These are phyloP conservation scores for Salticus scenicus DNA, from an alignment of 2,888 invertebrate species.

Conservation along the genomic window DNA sequence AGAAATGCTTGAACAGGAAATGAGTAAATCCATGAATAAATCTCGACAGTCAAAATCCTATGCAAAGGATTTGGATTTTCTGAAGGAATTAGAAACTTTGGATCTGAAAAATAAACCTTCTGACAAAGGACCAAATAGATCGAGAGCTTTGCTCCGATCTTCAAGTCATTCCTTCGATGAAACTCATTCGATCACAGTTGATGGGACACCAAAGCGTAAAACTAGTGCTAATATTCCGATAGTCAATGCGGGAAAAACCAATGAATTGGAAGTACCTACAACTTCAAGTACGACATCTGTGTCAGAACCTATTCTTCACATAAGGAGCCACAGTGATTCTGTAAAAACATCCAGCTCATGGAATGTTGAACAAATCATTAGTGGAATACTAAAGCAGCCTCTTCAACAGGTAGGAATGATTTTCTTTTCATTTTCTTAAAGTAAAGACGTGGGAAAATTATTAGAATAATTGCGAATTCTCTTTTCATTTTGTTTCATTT, in stretches of 20 bases:
- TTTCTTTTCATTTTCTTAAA: neutral
- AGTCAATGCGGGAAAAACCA: neutral
- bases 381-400: constrained; percentile 32
- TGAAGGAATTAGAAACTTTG: constrained; percentile 76
- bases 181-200: constrained; percentile 73
- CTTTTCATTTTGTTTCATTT: no score
- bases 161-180: constrained; percentile 79
- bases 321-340: constrained; percentile 62
- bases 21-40: constrained; percentile 81
- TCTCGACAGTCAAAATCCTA: constrained; percentile 72
- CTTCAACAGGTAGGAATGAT: constrained; percentile 33
- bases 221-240: constrained; percentile 80
- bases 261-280: constrained; percentile 34
- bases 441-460: no score
- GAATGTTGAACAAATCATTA: constrained; percentile 44
- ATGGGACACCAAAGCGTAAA: constrained; percentile 79
- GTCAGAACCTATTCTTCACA: constrained; percentile 59
- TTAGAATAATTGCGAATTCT: no score
- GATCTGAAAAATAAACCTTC: neutral
- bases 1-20: constrained; percentile 87
- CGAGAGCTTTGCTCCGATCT: constrained; percentile 32
- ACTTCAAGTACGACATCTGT: constrained; percentile 39
- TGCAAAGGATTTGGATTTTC: constrained; percentile 80
- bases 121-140: constrained; percentile 17
- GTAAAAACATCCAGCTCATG: constrained; percentile 53